phyloP scores from a whole-genome alignment of 1,140 invertebrate species.

The Antheraea pernyi region DNA sequence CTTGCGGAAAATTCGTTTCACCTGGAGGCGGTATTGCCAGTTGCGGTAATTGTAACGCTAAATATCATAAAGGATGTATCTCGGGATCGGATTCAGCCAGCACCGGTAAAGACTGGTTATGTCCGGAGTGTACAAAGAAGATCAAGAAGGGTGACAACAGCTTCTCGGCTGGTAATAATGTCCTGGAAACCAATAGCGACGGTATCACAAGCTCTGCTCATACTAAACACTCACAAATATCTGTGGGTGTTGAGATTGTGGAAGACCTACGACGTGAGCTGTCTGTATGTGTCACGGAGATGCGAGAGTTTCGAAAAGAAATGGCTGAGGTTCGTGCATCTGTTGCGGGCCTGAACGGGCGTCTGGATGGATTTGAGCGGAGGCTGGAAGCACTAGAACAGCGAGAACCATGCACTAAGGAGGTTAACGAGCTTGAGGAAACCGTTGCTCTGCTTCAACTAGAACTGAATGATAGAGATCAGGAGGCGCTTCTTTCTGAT shows the following conservation, averaged over 20 bases:
- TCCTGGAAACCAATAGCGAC: not conserved
- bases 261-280: not conserved
- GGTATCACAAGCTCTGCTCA: not conserved
- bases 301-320: not conserved
- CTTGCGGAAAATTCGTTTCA: conserved; percentile 3
- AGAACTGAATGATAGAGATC: conserved; percentile 32
- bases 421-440: not conserved
- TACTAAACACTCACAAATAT: not conserved
- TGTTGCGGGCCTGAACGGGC: not conserved
- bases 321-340: not conserved
- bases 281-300: not conserved
- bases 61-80: not conserved
- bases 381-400: not conserved
- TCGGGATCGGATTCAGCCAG: not conserved
- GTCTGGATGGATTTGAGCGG: not conserved
- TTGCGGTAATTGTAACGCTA: not conserved
- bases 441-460: not conserved
- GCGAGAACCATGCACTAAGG: not conserved
- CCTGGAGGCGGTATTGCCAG: not conserved
- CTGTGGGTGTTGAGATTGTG: not conserved
- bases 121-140: conserved; percentile 7
- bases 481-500: conserved; percentile 25
- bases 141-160: not conserved
- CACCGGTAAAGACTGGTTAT: not conserved
- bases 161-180: no score